Percentiles rank a stretch among this genome's conserved stretches.
Evolutionary conservation across 2,113 vertebrate species (phyloP).

Genomic region (Protobothrops flavoviridis): DNA sequence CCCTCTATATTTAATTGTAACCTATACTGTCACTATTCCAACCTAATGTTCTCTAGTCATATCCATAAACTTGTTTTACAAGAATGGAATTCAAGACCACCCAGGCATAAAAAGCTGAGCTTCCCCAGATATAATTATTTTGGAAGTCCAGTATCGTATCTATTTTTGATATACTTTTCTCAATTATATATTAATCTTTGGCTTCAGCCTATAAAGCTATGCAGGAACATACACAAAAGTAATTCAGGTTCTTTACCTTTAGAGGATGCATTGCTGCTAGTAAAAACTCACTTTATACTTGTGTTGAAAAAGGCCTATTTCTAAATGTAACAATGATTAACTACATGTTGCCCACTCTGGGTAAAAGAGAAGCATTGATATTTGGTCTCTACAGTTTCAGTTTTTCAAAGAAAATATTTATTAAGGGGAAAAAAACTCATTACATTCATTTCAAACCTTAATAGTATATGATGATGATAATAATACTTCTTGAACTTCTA

Average conservation of each 20-base stretch:
- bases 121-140: background rate
- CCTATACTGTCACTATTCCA: background rate
- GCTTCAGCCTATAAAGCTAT: no score
- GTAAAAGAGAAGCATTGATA: background rate
- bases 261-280: background rate
- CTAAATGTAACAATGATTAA: background rate
- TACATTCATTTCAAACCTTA: background rate
- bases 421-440: background rate
- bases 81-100: no score
- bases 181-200: no score
- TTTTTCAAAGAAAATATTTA: background rate
- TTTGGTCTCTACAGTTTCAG: background rate
- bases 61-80: background rate
- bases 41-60: background rate
- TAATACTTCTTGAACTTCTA: background rate
- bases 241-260: background rate
- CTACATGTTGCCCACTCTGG: background rate
- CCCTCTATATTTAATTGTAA: background rate
- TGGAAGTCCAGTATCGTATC: background rate
- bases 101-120: no score
- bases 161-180: no score
- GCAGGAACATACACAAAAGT: background rate
- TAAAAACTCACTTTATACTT: background rate
- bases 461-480: background rate
- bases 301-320: background rate